A percentile compares a stretch with the other conserved stretches of the same genome.
Conservation (phyloP, 2,797 vertebrate species). For the Lithobates pipiens region DNA sequence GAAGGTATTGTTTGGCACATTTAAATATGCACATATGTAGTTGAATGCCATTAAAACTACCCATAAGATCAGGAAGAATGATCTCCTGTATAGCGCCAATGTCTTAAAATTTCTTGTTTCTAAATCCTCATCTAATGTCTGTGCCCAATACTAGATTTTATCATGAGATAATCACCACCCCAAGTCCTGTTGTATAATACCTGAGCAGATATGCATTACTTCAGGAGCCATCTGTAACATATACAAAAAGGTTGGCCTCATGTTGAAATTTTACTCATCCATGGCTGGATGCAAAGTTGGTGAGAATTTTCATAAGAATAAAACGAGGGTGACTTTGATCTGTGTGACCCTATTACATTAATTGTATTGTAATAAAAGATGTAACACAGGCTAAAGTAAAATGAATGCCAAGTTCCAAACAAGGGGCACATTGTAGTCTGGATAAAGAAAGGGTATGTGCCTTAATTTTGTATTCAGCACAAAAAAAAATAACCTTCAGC, state of each 20-base stretch:
- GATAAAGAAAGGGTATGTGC: not conserved
- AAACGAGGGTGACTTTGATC: not conserved
- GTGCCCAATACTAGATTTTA: too few relatives aligned
- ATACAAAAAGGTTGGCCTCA: not conserved
- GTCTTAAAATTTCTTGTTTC: too few relatives aligned
- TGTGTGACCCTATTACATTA: not conserved
- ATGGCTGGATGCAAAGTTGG: not conserved
- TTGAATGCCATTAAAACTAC: too few relatives aligned
- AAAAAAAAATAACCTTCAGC: not conserved
- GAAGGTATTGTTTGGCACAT: too few relatives aligned
- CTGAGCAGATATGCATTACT: not conserved
- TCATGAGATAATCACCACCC: too few relatives aligned
- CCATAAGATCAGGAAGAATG: too few relatives aligned
- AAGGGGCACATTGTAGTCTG: not conserved
- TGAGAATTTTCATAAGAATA: not conserved
- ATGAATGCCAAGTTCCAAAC: not conserved
- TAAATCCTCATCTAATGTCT: too few relatives aligned
- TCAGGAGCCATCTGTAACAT: not conserved
- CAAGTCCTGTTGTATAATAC: too few relatives aligned
- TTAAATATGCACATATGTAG: too few relatives aligned
- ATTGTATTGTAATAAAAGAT: conserved; percentile 4
- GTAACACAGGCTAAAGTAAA: not conserved
- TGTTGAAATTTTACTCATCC: not conserved
- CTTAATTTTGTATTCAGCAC: not conserved
- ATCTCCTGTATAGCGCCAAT: too few relatives aligned